Conservation (phyloP, 2,888 invertebrate species). For the Petrophora chlorosata region DNA sequence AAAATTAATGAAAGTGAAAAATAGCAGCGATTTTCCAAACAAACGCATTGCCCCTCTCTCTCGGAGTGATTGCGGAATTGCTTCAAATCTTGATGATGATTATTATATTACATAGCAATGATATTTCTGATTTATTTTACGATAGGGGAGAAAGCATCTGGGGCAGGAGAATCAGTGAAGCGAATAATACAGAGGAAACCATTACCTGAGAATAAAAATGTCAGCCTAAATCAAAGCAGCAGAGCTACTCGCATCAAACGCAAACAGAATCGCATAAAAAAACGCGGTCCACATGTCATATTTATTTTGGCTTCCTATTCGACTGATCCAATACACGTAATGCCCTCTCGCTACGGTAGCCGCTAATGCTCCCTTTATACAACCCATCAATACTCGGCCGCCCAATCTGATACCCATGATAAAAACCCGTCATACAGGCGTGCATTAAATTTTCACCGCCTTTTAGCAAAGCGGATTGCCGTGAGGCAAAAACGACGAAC, state of each 20-base stretch:
- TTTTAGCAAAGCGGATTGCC: conserved; percentile 74
- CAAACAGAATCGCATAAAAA: conserved; percentile 4
- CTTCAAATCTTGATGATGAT: conserved; percentile 28
- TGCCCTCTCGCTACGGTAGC: conserved; percentile 23
- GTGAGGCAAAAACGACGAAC: conserved; percentile 62
- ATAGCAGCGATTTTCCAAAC: conserved; percentile 58
- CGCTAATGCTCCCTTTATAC: conserved; percentile 27
- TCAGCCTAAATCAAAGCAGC: conserved; percentile 6
- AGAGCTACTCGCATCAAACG: conserved; percentile 1
- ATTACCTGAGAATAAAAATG: no score
- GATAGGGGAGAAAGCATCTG: no score
- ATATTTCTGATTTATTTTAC: conserved; percentile 5
- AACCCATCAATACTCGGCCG: conserved; percentile 34
- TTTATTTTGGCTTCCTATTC: conserved; percentile 25
- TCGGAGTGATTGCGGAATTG: conserved; percentile 44
- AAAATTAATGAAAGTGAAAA: conserved; percentile 68
- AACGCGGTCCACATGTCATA: conserved; percentile 12
- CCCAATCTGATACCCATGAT: conserved; percentile 41
- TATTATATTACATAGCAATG: conserved; percentile 15
- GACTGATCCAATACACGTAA: conserved; percentile 21
- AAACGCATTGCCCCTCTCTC: conserved; percentile 53
- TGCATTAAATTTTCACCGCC: conserved; percentile 74
- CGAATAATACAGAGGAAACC: no score
- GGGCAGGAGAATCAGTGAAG: no score
- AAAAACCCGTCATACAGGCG: conserved; percentile 54